Evolutionary conservation across 2,797 vertebrate genomes (phyloP).

Genomic region (Thaleichthys pacificus): DNA sequence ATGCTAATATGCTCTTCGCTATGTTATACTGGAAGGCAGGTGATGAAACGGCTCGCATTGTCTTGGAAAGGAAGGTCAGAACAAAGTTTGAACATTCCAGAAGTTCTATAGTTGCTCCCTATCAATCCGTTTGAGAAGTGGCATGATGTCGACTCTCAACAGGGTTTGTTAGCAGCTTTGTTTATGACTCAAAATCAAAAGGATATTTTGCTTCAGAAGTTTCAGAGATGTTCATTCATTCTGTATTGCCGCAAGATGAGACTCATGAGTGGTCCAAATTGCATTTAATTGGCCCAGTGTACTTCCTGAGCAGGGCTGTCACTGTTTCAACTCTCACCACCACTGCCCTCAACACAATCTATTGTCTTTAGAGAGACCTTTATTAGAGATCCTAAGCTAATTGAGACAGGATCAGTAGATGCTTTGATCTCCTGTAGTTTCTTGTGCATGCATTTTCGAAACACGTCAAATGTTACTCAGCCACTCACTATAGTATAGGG

Average conservation of each 20-base stretch:
- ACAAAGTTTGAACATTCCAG: background rate
- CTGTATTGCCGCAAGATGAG: no score
- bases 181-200: background rate
- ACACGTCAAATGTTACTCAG: background rate
- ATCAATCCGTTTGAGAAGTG: background rate
- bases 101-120: background rate
- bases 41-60: background rate
- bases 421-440: background rate
- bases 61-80: background rate
- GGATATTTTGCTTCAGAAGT: no score
- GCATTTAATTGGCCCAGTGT: no score
- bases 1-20: slow-evolving; percentile 30
- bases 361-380: no score
- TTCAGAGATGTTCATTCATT: background rate
- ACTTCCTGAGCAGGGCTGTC: no score
- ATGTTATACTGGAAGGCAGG: slow-evolving; percentile 21
- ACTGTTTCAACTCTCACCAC: no score
- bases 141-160: no score
- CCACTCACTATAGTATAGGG: background rate
- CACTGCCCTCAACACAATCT: no score
- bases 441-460: background rate
- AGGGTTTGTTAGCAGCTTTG: no score
- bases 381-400: no score
- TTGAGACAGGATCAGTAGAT: background rate
- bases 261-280: no score